Conservation (phyloP, 2,797 vertebrate genomes). For the Cirrhinus mrigala region DNA sequence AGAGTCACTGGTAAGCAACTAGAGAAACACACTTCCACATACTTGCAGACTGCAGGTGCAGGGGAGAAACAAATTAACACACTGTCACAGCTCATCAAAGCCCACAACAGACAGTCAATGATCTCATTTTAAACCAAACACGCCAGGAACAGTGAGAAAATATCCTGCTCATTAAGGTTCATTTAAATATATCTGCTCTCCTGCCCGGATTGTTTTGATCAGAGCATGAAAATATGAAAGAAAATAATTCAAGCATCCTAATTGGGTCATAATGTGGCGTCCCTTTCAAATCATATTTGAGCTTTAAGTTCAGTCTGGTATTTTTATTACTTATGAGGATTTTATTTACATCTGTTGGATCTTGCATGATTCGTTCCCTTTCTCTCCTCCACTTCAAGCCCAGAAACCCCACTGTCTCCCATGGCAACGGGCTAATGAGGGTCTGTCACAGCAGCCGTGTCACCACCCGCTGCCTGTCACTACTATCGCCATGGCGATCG, state of each 20-base stretch:
- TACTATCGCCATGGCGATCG: constrained; percentile 43
- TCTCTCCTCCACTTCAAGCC: constrained; percentile 51
- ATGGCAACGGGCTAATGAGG: constrained; percentile 76
- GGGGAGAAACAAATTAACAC: constrained; percentile 37
- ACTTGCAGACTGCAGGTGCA: constrained; percentile 26
- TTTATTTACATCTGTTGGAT: constrained; percentile 25
- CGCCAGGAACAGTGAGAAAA: constrained; percentile 1
- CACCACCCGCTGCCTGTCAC: constrained; percentile 42
- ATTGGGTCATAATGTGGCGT: neutral
- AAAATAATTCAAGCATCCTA: neutral
- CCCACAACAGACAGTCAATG: constrained; percentile 21
- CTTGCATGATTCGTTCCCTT: constrained; percentile 19
- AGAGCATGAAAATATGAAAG: neutral
- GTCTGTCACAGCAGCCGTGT: constrained; percentile 65
- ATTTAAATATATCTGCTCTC: constrained; percentile 30
- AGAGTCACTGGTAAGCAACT: constrained; percentile 70
- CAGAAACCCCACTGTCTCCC: constrained; percentile 53
- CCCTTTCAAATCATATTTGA: neutral
- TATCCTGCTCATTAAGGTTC: constrained; percentile 28
- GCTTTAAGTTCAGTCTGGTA: neutral
- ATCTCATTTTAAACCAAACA: constrained; percentile 55
- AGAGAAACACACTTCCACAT: constrained; percentile 42
- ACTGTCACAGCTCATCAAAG: constrained; percentile 32
- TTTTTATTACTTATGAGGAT: neutral
- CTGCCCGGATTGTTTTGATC: constrained; percentile 3